These are phyloP conservation scores for Drosophila falleni DNA, from an alignment of 2,888 invertebrate genomes.

Conservation along the genomic window DNA sequence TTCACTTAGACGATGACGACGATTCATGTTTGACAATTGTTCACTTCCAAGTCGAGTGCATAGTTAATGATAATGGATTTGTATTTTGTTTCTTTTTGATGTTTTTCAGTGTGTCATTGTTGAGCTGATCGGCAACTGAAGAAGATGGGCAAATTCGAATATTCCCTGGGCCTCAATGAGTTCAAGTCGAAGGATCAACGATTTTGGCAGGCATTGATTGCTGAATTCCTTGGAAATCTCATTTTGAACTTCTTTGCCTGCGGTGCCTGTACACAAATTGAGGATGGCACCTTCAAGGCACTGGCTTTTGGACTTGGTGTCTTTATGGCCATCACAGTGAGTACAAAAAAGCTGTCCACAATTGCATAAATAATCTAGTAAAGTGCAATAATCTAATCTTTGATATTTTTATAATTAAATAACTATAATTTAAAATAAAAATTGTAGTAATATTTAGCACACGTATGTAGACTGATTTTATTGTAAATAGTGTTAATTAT, in stretches of 20 bases:
- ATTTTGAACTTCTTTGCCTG: slow-evolving; percentile 96
- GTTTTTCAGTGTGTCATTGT: slow-evolving; percentile 48
- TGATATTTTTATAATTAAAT: too few relatives aligned
- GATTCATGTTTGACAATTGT: slow-evolving; percentile 57
- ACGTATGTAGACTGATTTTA: too few relatives aligned
- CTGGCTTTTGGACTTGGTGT: slow-evolving; percentile 95
- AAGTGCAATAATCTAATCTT: too few relatives aligned
- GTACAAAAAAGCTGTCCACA: slow-evolving; percentile 48
- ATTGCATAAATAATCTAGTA: background rate
- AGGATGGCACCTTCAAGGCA: slow-evolving; percentile 88
- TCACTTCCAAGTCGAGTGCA: slow-evolving; percentile 45
- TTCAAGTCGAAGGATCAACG: slow-evolving; percentile 88
- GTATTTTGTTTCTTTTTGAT: background rate
- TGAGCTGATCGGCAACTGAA: slow-evolving; percentile 23
- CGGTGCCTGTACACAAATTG: slow-evolving; percentile 89
- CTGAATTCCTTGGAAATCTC: slow-evolving; percentile 94
- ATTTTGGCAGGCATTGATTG: slow-evolving; percentile 93
- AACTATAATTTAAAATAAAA: too few relatives aligned
- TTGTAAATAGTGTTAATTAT: too few relatives aligned
- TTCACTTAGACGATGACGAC: slow-evolving; percentile 27
- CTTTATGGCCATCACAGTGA: slow-evolving; percentile 92
- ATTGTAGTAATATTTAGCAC: too few relatives aligned
- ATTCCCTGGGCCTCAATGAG: slow-evolving; percentile 90
- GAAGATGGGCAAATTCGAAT: slow-evolving; percentile 86
- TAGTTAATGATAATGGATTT: slow-evolving; percentile 38